Evolutionary conservation across 2,113 vertebrate species (phyloP), one percentile per base, ranked within the genome.

Genomic region (Hassar affinis): DNA sequence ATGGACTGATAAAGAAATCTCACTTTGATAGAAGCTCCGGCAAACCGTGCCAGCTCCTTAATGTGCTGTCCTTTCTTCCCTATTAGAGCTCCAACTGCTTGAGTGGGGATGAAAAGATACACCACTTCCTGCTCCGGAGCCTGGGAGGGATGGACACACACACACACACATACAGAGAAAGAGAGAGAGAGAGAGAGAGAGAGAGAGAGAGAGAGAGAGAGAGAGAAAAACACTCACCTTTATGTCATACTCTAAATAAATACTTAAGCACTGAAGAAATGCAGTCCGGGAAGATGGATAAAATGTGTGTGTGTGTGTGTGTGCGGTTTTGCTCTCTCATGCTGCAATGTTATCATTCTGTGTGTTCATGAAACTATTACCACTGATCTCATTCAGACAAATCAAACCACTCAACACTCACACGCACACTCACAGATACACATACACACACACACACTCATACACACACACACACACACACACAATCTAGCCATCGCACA

Each of bases 41-140:
- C 97, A 14, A 97, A 98, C 85, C 96, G 94, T 8, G 97, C 97
- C 72, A 99, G 94, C 88, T 99, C 96, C 88, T 97, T 98, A 91
- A 99, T 99, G 90, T 99, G 96, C 59, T 97, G 96, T 38, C 97
- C 97, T 89, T 99, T 99, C 92, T 97, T 99, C 68, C 97, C 97
- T 0, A 99, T 99, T 90, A 99, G 95, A 89, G 97, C 97, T 8
- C 97, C 97, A 79, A 99, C 97, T 0, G 97, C 96, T 92, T 98
- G 97, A 9, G 96, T 97, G 1, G 97, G 97, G 93, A 99, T 97
- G 93, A 98, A 98, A 90, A 99, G 93, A 88, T 96, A 97, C 90
- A 96, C 96, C 0, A 97, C 95, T 92, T 99, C 97, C 93, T 98
- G 97, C 89, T 97, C 97, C 0, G 94, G 94, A 89, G 92, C 88